Evolutionary conservation across 2,888 invertebrate species (phyloP), one percentile per base, ranked within the genome.

Genomic region (Anoplius nigerrimus): DNA sequence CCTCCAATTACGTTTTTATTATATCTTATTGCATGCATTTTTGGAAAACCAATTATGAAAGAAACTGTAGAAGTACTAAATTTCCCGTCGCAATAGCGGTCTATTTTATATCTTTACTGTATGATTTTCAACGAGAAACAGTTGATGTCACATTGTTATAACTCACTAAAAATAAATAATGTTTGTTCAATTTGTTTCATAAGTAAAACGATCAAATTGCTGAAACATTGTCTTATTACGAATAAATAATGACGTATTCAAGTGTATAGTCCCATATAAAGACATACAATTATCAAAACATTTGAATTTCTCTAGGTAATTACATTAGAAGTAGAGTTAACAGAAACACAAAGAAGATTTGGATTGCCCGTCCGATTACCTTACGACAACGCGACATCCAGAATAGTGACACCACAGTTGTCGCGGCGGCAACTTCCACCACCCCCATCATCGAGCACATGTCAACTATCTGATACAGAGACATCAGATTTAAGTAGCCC

Each of bases 291-390:
- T 24, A 24, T 45, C 45, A 45, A 11, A 2, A 16, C 15, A 48
- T 46, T 24, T 58, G 51, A 42, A 15, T 42, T 13, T 20, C 24
- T 68, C 64, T 43, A 88, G 88, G 88, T 88, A 45, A 88, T 88
- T 62, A 85, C 85, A 16, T 74, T 88, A 64, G 88, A 88, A 65
- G 82, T 87, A 22, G 87, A 87, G 70, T 73, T 88, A 57, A 88
- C 87, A 86, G 96, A 97, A 86, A 97, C 97, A 0, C 97, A 97
- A 88, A 93, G 94, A 84, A 94, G 94, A 86, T 97, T 97, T 0
- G 97, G 97, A 5, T 91, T 97, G 67, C 95, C 95, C 0, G 93
- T 95, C 65, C 93, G 93, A 86, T 89, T 96, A 83, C 96, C 96
- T 4, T 95, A 95, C 83, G 95, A 96, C 78, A 92, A 92, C 84